Percentiles rank a stretch among this genome's conserved stretches.
phyloP scores from a whole-genome alignment of 2,888 invertebrate species.

The Acheta domesticus region DNA sequence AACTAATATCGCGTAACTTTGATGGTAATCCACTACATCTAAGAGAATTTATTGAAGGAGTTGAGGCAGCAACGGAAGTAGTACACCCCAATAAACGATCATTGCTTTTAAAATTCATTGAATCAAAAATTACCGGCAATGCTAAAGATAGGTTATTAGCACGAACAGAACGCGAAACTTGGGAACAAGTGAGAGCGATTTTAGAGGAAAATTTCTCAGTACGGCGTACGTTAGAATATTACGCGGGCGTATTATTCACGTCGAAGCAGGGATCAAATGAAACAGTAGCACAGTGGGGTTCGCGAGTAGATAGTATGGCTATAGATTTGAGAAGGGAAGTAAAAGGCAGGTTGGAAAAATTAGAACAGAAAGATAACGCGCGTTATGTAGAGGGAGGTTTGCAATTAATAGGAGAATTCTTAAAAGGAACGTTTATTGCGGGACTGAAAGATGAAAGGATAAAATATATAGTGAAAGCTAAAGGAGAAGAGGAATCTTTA shows the following conservation, averaged over 20 bases:
- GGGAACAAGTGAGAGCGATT: neutral
- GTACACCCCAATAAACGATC: neutral
- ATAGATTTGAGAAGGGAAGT: neutral
- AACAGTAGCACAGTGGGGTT: neutral
- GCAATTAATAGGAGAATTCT: neutral
- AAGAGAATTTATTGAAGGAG: slow-evolving; percentile 6
- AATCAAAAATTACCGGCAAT: slow-evolving; percentile 26
- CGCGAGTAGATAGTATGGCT: neutral
- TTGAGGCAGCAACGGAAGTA: neutral
- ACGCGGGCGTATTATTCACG: neutral
- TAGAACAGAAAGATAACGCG: neutral
- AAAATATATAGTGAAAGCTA: no score
- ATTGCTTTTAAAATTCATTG: slow-evolving; percentile 22
- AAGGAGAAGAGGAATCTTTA: neutral
- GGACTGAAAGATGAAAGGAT: no score
- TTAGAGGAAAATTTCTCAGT: slow-evolving; percentile 21
- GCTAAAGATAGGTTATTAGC: slow-evolving; percentile 24
- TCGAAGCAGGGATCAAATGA: neutral
- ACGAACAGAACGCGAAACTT: neutral
- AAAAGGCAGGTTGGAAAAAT: neutral
- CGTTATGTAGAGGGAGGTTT: neutral
- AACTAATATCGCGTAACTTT: neutral
- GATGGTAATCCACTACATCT: neutral
- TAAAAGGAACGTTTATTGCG: no score
- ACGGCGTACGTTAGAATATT: neutral